Conservation (phyloP, 2,113 vertebrate genomes). For the Gallinago undulata region DNA sequence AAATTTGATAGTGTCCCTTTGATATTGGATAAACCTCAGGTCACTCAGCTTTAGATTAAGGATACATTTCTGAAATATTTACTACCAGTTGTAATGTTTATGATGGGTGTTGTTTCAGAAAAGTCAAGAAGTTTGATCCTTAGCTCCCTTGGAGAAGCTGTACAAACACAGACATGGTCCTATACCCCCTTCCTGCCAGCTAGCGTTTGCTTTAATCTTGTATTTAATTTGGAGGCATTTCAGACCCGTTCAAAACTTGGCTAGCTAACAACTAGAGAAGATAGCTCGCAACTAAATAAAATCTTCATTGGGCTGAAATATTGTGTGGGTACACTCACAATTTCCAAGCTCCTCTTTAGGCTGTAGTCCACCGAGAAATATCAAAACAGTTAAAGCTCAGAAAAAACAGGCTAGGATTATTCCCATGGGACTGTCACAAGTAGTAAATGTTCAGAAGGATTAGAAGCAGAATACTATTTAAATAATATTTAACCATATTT, state of each 20-base stretch:
- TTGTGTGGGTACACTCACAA: neutral
- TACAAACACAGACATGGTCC: conserved; percentile 2
- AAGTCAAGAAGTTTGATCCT: conserved; percentile 59
- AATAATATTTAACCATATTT: neutral
- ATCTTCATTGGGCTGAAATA: neutral
- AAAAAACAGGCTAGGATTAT: neutral
- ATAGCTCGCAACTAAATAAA: neutral
- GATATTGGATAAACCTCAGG: conserved; percentile 48
- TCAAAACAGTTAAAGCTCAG: neutral
- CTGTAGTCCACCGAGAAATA: neutral
- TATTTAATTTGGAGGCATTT: neutral
- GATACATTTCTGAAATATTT: conserved; percentile 53
- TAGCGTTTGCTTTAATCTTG: neutral
- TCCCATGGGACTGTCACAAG: neutral
- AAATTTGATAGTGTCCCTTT: conserved; percentile 35
- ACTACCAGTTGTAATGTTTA: conserved; percentile 44
- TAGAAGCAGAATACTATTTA: neutral
- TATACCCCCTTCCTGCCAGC: neutral
- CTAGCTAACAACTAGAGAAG: neutral
- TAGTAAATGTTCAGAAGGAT: neutral
- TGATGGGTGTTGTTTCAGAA: conserved; percentile 25
- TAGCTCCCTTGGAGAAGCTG: conserved; percentile 4
- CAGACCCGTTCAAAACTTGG: neutral
- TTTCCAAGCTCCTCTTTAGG: neutral
- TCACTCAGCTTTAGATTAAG: conserved; percentile 29